Conservation (phyloP, 1,140 invertebrate genomes). For the Ceratosolen solmsi region DNA sequence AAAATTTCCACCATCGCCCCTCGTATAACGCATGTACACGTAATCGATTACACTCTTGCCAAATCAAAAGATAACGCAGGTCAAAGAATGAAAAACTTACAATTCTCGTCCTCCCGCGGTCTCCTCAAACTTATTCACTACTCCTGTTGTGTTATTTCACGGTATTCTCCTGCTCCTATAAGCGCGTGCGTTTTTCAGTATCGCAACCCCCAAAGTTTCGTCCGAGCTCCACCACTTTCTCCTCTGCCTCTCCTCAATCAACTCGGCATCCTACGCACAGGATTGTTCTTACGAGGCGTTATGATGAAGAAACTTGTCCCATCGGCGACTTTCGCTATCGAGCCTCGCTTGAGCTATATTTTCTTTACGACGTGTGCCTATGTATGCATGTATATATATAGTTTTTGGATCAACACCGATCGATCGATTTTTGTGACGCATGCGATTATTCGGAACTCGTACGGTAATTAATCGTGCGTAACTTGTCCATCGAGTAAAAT, state of each 20-base stretch:
- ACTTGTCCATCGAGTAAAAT: neutral
- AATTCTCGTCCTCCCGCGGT: neutral
- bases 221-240: neutral
- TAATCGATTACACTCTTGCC: constrained; percentile 7
- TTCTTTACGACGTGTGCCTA: neutral
- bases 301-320: neutral
- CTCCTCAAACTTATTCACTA: neutral
- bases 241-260: neutral
- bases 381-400: neutral
- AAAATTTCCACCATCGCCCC: neutral
- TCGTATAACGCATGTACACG: neutral
- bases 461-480: neutral
- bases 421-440: neutral
- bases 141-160: neutral
- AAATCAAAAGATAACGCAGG: neutral
- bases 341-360: neutral
- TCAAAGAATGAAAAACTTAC: neutral
- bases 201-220: neutral
- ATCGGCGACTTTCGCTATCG: neutral
- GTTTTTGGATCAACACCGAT: neutral
- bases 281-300: neutral
- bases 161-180: neutral
- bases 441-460: neutral
- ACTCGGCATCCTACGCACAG: neutral
- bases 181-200: neutral